phyloP scores from a whole-genome alignment of 2,113 vertebrate genomes.

The Pangasianodon hypophthalmus region DNA sequence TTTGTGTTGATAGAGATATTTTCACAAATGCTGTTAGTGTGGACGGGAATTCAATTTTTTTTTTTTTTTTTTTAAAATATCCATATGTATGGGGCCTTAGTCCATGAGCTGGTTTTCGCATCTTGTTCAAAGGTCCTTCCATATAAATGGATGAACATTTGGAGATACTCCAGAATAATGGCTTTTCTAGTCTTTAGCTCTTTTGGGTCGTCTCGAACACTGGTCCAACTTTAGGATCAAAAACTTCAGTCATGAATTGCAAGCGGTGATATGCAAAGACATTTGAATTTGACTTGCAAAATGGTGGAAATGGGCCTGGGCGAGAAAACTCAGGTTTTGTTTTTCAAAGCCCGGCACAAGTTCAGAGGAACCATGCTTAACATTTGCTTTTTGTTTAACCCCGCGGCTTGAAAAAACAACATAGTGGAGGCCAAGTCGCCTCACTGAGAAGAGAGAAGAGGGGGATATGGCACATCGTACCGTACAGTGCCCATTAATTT shows the following conservation, averaged over 20 bases:
- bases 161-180: neutral
- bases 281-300: constrained; percentile 62
- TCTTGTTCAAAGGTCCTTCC: neutral
- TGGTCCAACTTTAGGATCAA: neutral
- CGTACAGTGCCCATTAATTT: constrained; percentile 56
- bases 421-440: constrained; percentile 50
- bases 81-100: neutral
- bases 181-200: neutral
- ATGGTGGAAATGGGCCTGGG: constrained; percentile 54
- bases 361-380: constrained; percentile 61
- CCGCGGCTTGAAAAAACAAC: constrained; percentile 53
- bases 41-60: neutral
- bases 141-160: neutral
- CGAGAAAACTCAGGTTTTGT: constrained; percentile 55
- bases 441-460: constrained; percentile 24
- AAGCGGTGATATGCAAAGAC: constrained; percentile 57
- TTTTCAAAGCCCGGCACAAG: constrained; percentile 65
- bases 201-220: neutral
- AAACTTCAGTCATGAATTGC: neutral
- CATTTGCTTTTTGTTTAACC: constrained; percentile 67
- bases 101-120: neutral
- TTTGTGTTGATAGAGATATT: too few relatives aligned
- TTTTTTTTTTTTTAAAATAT: neutral
- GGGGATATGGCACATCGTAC: constrained; percentile 38
- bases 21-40: neutral